Base-by-base conservation (phyloP, 2,113 vertebrate genomes). In the Pleuronectes platessa region DNA sequence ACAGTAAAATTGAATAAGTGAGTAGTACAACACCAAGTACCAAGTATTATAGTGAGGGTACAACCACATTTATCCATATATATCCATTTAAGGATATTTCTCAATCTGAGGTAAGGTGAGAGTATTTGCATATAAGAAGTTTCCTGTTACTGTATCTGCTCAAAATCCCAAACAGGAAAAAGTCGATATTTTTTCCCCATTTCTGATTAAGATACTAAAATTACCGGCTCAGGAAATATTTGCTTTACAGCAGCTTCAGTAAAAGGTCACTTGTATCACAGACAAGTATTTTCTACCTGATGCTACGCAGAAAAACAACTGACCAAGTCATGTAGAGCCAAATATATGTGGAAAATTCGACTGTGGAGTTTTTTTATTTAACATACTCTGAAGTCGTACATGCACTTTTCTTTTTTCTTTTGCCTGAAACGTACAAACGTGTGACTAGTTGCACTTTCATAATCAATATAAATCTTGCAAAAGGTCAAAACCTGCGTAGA, bases 121-220 rank as follows among this genome's bases (percentile, higher is more conserved):
- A 82, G 82, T 92, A 82, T 84, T 92, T 94, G 93, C 92, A 94
- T 93, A 93, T 88, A 76, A 86, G 71, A 88, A 75, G 85, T 86
- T 83, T 78, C 61, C 37, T 56, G 51, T 85, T 78, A 80, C 20
- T 72, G 58, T 71, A 17, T 81, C 55, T 78, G 69, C 51, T 81
- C 68, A 63, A 72, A 54, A 58, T 77, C 69, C 66, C 76, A 82
- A 82, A 49, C 15, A 18, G 45, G 45, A 49, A 49, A 49, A 49
- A 5, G 45, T 42, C 1, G 13, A 5, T 49, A 7, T 47, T 47
- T 71, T 72, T 60, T 26, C 37, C 37, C 26, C 5, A 62, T 70
- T 68, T 79, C 27, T 5, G 74, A 54, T n/a, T 35, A 31, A 79
- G 74, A 75, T 45, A 51, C 42, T 73, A 62, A 74, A 73, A 59